Conservation (phyloP, 2,797 vertebrate species). For the Natrix natrix region DNA sequence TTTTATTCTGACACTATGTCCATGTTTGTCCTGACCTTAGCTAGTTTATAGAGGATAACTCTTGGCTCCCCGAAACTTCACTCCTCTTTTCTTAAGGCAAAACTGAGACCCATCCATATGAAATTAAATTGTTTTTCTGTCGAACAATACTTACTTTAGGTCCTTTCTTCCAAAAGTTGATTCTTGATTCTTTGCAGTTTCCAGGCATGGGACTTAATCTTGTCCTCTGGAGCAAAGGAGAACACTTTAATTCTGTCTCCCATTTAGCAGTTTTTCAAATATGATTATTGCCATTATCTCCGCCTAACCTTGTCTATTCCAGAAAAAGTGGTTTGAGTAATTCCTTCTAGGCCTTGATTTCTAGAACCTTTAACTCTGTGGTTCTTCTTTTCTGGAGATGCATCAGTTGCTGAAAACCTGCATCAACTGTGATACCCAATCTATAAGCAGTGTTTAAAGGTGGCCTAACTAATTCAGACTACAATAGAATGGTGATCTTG, state of each 20-base stretch:
- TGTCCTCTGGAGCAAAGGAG: background rate
- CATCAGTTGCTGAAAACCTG: background rate
- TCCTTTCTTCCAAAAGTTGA: background rate
- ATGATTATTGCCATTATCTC: background rate
- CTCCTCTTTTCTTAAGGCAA: background rate
- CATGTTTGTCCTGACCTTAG: background rate
- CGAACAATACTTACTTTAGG: background rate
- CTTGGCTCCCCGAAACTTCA: background rate
- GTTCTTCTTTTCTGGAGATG: background rate
- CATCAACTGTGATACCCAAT: background rate
- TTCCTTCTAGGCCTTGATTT: background rate
- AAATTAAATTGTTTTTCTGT: background rate
- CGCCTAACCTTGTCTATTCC: background rate
- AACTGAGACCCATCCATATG: background rate
- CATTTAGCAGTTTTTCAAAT: background rate
- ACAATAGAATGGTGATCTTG: background rate
- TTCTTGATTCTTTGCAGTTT: background rate
- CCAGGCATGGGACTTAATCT: background rate
- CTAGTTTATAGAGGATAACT: background rate
- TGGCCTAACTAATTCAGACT: background rate
- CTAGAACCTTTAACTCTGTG: background rate
- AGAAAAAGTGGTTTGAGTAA: background rate
- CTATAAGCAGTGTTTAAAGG: background rate
- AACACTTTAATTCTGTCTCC: background rate
- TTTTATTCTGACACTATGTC: background rate